These are phyloP conservation scores for Montipora cactus DNA, from an alignment of 64 coral and sea anemone species.

Conservation along the genomic window DNA sequence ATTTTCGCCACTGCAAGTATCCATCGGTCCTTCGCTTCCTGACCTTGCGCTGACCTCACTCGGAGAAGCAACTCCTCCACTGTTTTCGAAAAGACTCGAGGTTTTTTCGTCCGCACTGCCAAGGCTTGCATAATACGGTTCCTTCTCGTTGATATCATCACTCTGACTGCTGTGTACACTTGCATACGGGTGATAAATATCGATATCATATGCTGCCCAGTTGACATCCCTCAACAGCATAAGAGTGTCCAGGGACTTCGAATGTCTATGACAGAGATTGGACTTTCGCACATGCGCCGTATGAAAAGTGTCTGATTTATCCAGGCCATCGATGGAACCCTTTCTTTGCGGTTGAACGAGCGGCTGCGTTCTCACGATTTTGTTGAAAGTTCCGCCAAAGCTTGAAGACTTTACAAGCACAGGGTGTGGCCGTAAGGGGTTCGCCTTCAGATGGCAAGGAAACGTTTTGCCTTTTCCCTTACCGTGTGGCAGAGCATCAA, in stretches of 20 bases:
- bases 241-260: constrained; percentile 92
- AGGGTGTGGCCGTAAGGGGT: constrained; percentile 16
- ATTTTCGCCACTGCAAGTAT: constrained; percentile 41
- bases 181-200: constrained; percentile 85
- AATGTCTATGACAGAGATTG: constrained; percentile 74
- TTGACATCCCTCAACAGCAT: constrained; percentile 70
- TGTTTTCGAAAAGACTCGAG: neutral
- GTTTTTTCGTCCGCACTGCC: constrained; percentile 13
- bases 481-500: constrained; percentile 64
- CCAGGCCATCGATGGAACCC: constrained; percentile 39
- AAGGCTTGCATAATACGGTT: constrained; percentile 77
- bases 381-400: constrained; percentile 82
- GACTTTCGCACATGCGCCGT: constrained; percentile 24
- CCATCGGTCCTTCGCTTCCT: constrained; percentile 2
- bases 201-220: constrained; percentile 64
- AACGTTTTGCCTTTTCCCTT: constrained; percentile 41
- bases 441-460: constrained; percentile 6
- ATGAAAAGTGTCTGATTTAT: constrained; percentile 27
- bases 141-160: constrained; percentile 30
- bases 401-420: constrained; percentile 81
- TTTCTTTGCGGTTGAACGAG: constrained; percentile 51
- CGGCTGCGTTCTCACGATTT: constrained; percentile 14
- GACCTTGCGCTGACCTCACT: constrained; percentile 20
- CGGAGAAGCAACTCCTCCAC: constrained; percentile 11
- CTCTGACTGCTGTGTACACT: constrained; percentile 65